Base-by-base conservation (phyloP, 2,113 vertebrate species). In the Macquaria ambigua region DNA sequence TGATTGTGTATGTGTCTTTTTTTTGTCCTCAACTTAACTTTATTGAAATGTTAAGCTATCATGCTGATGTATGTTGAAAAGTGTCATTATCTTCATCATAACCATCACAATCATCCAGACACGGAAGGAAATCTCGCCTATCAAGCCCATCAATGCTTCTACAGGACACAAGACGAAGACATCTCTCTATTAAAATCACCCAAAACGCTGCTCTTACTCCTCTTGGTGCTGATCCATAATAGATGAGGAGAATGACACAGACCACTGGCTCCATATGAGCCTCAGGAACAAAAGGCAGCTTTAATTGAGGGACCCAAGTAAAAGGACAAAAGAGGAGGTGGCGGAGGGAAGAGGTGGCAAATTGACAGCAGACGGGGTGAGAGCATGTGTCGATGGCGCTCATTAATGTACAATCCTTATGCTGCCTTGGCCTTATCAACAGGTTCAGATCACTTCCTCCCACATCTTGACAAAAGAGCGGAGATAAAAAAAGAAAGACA, bases 151-250 rank as follows among this genome's bases (percentile, higher is more conserved):
- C 48, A 59, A 12, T 23, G 12, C 62, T 50, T 25, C 69, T 5
- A 41, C 62, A 23, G 20, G 68, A 72, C 37, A 77, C 12, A 16
- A 71, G 34, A 58, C 53, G 11, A 21, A 39, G 64, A 59, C 79
- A 9, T 66, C 14, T 68, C 46, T 77, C 25, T 50, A 64, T 75
- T 80, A 79, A 87, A 87, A 63, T n/a, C 59, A 55, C 18, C 39
- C 52, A 39, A 81, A 87, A 75, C n/a, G 25, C 75, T 77, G 77
- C 50, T 62, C 76, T 71, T 31, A 25, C 66, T 73, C 59, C 70
- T 76, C 78, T 46, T 66, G 83, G 66, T 76, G 80, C 76, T 70
- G 41, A 87, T 93, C 77, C 81, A 92, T 89, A 86, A 95, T 89
- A 85, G 21, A 88, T 92, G 87, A 92, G 74, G 12, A 39, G 78